Evolutionary conservation across 2,888 invertebrate genomes (phyloP), one percentile per base, ranked within the genome.

Genomic region (Brachyptera risi): DNA sequence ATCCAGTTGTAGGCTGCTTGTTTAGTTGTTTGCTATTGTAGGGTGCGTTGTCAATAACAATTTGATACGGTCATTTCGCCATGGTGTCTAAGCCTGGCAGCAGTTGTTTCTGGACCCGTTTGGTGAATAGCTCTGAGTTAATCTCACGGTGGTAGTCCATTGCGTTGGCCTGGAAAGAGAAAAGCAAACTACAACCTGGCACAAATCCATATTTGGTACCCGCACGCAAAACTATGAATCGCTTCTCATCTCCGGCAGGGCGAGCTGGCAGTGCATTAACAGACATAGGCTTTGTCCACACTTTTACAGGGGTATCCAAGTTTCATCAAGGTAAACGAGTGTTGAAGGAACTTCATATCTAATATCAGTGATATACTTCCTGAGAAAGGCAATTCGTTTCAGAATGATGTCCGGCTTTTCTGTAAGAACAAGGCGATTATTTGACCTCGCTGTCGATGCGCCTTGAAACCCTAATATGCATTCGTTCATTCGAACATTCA

Each of bases 11-110:
- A 2, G 56, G 60, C 9, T 42, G 56, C 15, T 40, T 24, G 47
- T 60, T 42, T 5, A 44, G 11, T 59, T 62, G 56, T 27, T 26
- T 26, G 26, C 49, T 57, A 38, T 59, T 37, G 49, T 62, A 62
- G 1, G 62, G 27, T 13, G 59, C 62, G 40, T 62, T 62, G 31
- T 62, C 62, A 11, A 59, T 54, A 3, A 62, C 62, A 62, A 59
- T 62, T 23, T 19, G 9, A 19, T 17, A 44, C 21, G 44, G 44
- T 9, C 44, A 17, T 2, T 15, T 19, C 11, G 15, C 21, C 5
- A 44, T 44, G 19, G 2, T 19, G 11, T 31, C 31, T 11, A 44
- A 11, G 2, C 44, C 44, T 3, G 44, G 21, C 15, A 44, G 44
- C 15, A 44, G 44, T 19, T 44, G 44, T 11, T 17, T 44, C 44